phyloP scores from a whole-genome alignment of 1,140 invertebrate species.

The Bombus confusus region DNA sequence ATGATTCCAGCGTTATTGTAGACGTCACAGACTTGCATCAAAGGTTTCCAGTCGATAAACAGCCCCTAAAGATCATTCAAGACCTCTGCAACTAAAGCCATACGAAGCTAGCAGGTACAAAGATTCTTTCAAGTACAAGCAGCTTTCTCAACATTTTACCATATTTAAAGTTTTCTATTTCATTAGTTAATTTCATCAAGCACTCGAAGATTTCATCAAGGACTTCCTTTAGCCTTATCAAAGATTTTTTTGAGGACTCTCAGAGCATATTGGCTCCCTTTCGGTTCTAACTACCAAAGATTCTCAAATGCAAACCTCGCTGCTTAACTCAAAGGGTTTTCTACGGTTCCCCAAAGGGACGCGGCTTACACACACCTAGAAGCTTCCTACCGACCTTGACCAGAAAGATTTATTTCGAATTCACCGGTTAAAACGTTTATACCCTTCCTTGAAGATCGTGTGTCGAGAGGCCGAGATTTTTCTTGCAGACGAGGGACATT shows the following conservation, averaged over 20 bases:
- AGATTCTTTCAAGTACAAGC: background rate
- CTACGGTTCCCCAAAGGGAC: background rate
- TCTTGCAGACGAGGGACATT: background rate
- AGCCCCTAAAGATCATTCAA: no score
- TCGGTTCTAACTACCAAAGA: background rate
- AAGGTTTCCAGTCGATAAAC: background rate
- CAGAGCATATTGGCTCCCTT: background rate
- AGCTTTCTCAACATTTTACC: background rate
- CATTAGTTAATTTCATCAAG: background rate
- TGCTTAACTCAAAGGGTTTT: background rate
- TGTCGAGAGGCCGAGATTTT: constrained; percentile 8
- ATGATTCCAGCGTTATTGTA: no score
- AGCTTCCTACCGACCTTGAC: background rate
- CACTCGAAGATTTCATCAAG: background rate
- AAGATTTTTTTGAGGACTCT: background rate
- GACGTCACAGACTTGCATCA: background rate
- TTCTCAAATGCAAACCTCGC: background rate
- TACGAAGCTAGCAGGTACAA: background rate
- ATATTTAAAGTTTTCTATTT: background rate
- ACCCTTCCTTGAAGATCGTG: constrained; percentile 8
- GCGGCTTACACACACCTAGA: background rate
- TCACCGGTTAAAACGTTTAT: background rate
- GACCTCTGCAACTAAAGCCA: background rate
- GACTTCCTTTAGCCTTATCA: background rate
- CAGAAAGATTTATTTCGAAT: background rate